phyloP scores from a whole-genome alignment of 2,888 invertebrate species.

The Tigriopus californicus region DNA sequence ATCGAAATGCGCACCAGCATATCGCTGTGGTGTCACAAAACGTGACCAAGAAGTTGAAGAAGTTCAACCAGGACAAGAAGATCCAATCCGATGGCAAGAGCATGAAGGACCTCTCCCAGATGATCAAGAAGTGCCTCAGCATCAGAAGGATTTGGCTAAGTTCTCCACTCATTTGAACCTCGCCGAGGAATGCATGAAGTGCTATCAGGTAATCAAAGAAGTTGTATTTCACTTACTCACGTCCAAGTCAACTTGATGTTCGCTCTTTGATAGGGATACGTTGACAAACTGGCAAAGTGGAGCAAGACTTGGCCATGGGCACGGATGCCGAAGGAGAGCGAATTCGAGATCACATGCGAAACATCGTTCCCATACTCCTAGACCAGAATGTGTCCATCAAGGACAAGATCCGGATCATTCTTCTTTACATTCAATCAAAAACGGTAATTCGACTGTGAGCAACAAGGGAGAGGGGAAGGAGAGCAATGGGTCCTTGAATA shows the following conservation, averaged over 20 bases:
- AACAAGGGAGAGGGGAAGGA: too few species aligned
- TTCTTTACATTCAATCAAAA: constrained; percentile 96
- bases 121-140: constrained; percentile 99
- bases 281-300: constrained; percentile 60
- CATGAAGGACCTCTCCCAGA: constrained; percentile 90
- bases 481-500: too few species aligned
- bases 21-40: constrained; percentile 96
- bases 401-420: constrained; percentile 82
- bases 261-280: constrained; percentile 39
- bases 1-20: constrained; percentile 94
- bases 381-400: constrained; percentile 61
- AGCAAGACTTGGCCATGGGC: constrained; percentile 90
- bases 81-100: constrained; percentile 62
- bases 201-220: constrained; percentile 42
- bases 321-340: constrained; percentile 97
- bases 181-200: constrained; percentile 98
- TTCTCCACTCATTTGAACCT: constrained; percentile 95
- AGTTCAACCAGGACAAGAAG: constrained; percentile 56
- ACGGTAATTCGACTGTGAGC: constrained; percentile 33
- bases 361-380: constrained; percentile 89
- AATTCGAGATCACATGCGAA: constrained; percentile 97
- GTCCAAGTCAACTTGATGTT: not conserved
- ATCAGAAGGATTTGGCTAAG: constrained; percentile 96
- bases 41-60: constrained; percentile 94
- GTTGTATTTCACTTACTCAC: too few species aligned